Base-by-base conservation (phyloP, 2,113 vertebrate species). In the Lophotis ruficrista region DNA sequence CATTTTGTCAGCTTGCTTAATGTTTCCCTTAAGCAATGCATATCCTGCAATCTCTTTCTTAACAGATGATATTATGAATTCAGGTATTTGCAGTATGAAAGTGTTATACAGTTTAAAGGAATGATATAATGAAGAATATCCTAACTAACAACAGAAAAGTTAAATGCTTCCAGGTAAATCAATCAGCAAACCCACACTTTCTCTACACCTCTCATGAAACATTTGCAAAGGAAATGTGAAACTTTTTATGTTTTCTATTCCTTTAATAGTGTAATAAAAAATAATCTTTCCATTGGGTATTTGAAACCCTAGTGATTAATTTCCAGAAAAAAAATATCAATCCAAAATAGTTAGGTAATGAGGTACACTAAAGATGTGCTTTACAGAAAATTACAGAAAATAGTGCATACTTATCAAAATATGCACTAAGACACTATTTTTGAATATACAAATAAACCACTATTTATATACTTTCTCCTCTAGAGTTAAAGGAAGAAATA, bases 221-320 rank as follows among this genome's bases (percentile, higher is more conserved):
- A 53, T 68, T 92, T 78, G 47, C 30, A 86, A 53, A 78, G 35
- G 56, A 95, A 89, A 64, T 31, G 27, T 75, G 47, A 92, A 94
- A 86, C 21, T 56, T 72, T 93, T 84, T 37, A 91, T 45, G 47
- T 38, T 93, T 90, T n/a, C 0, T 47, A 19, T 78, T 86, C 7
- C 48, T 77, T 93, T 96, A 83, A 90, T 25, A 28, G 41, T 3
- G 14, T 37, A 92, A 87, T 95, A 93, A 93, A 93, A 81, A 88
- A 51, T n/a, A 65, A 56, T 71, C 30, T 86, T 92, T 91, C 60
- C 33, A 47, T 9, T 41, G 23, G 21, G 23, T 56, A 48, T 83
- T 83, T 83, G 27, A 90, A 88, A 66, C 19, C 10, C 6, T 33
- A 54, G 28, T 69, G 47, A 83, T 78, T 88, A 73, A 96, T 83